Conservation (phyloP, 2,888 invertebrate genomes). For the Lapara coniferarum region DNA sequence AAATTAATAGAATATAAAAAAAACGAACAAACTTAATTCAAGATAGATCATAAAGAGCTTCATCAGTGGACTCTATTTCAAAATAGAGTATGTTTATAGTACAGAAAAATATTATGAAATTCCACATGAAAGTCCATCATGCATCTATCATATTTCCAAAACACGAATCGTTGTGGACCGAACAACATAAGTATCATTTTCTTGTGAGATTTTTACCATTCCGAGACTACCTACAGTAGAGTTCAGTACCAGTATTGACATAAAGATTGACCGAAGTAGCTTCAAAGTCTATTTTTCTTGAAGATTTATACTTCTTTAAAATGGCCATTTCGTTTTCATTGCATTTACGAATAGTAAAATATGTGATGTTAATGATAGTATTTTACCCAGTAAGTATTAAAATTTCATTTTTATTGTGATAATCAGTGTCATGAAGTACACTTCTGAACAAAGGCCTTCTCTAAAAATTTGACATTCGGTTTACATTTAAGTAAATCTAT, state of each 20-base stretch:
- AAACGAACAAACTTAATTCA: background rate
- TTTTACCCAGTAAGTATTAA: background rate
- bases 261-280: background rate
- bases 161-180: background rate
- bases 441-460: no score
- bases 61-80: background rate
- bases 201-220: background rate
- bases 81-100: background rate
- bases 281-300: background rate
- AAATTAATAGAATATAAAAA: no score
- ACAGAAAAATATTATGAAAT: conserved; percentile 6
- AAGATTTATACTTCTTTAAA: no score
- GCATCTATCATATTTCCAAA: conserved; percentile 8
- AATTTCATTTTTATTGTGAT: background rate
- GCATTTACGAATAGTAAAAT: background rate
- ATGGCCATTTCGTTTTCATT: background rate
- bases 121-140: background rate
- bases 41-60: background rate
- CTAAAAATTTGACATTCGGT: no score
- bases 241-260: background rate
- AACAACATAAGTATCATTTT: no score
- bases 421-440: no score
- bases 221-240: background rate
- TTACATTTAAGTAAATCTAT: no score
- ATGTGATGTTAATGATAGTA: background rate